A percentile compares a stretch with the other conserved stretches of the same genome.
Conservation (phyloP, 2,797 vertebrate species). For the Karalla daura region DNA sequence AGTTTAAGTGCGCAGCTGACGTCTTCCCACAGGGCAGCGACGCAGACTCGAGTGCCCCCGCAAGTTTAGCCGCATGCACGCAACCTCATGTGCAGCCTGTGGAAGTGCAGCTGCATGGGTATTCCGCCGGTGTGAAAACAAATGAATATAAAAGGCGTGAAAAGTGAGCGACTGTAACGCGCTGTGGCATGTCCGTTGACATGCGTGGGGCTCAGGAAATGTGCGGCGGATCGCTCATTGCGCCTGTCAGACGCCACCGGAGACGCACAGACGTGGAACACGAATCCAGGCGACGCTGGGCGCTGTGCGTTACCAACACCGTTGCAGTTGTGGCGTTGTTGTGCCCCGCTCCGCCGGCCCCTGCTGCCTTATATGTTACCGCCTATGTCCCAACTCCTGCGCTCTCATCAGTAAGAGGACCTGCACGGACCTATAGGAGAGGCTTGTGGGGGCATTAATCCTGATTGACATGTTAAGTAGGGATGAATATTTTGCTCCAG, state of each 20-base stretch:
- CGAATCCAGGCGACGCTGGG: conserved; percentile 53
- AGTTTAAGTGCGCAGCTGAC: conserved; percentile 29
- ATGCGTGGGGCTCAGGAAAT: conserved; percentile 23
- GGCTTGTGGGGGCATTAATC: conserved; percentile 91
- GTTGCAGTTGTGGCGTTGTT: conserved; percentile 56
- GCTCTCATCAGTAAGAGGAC: conserved; percentile 70
- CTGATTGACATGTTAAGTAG: conserved; percentile 96
- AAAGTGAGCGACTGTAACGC: conserved; percentile 5
- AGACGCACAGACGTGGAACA: conserved; percentile 27
- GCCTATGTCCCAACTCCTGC: conserved; percentile 62
- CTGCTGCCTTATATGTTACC: conserved; percentile 66
- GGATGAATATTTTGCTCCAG: conserved; percentile 85
- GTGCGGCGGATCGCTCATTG: conserved; percentile 58
- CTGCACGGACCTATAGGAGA: conserved; percentile 70
- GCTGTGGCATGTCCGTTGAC: conserved; percentile 50
- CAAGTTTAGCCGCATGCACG: conserved; percentile 44
- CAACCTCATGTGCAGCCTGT: conserved; percentile 36
- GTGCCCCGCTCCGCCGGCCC: conserved; percentile 60
- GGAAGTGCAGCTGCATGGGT: conserved; percentile 30
- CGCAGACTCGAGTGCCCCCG: conserved; percentile 20
- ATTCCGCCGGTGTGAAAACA: conserved; percentile 30
- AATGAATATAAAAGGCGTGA: not conserved
- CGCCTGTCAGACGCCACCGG: conserved; percentile 50
- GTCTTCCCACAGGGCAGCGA: conserved; percentile 13
- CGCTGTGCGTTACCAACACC: conserved; percentile 43